Base-by-base conservation (phyloP, 2,113 vertebrate genomes). In the Nothoprocta perdicaria region DNA sequence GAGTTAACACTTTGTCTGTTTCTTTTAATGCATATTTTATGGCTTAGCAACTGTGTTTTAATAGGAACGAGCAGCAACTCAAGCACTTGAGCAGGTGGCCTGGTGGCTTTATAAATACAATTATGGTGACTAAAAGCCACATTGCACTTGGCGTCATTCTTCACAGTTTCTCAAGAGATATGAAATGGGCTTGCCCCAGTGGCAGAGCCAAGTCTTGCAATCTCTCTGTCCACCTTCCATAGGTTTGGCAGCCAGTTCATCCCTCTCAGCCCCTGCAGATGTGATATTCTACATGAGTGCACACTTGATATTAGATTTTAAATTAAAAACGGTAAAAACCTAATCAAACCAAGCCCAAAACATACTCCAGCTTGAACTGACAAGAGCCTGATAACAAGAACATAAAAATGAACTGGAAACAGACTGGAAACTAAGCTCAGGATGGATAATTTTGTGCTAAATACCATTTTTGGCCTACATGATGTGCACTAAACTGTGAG, bases 1-100 rank as follows among this genome's bases (percentile, higher is more conserved):
- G 1, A 62, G 71, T 89, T 94, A 90, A 90, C 81, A n/a, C 57
- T n/a, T 73, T 18, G 66, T 81, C 90, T 95, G 41, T 2, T 89
- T 87, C 92, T 79, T 48, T 73, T 88, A 87, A 96, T 95, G 65
- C 81, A 94, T 95, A 94, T 96, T 96, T 96, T 83, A 96, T 94
- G 89, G 85, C 40, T 52, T 84, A 77, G 69, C 80, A 90, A 61
- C 86, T 75, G 58, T 58, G 53, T 76, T 89, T 71, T 90, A 89
- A 57, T 90, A 24, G 5, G 61, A 79, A 79, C 91, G 65, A 90
- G 84, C 67, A 83, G 85, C 76, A 91, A 46, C 72, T 90, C 84
- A 38, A 83, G 63, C 83, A 81, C 83, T 91, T 33, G 66, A 90
- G 86, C 95, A 95, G 95, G 95, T 96, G 94, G 93, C 8, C 67